phyloP scores from a whole-genome alignment of 2,113 vertebrate species.

The Etheostoma cragini region DNA sequence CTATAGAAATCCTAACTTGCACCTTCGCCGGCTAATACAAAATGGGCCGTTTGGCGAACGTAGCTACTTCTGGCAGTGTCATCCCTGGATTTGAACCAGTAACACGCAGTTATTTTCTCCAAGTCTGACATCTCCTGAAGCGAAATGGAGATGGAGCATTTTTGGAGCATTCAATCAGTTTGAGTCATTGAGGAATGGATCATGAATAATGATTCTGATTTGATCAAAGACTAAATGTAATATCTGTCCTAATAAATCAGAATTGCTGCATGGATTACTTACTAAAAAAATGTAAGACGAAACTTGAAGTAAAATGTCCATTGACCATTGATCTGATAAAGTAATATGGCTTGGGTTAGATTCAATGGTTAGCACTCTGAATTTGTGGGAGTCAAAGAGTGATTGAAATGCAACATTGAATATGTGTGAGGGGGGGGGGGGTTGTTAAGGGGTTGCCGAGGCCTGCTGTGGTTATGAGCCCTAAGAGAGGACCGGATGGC shows the following conservation, averaged over 20 bases:
- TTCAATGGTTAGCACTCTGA: conserved; percentile 61
- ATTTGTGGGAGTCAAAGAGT: conserved; percentile 76
- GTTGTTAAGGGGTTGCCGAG: conserved; percentile 78
- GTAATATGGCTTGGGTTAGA: conserved; percentile 56
- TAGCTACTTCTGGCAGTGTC: conserved; percentile 44
- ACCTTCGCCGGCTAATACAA: conserved; percentile 52
- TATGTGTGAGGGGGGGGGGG: conserved; percentile 63
- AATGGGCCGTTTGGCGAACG: conserved; percentile 34
- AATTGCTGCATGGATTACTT: conserved; percentile 17
- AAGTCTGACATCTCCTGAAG: conserved; percentile 62
- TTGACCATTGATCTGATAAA: conserved; percentile 67
- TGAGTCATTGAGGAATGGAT: conserved; percentile 35
- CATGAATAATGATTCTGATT: conserved; percentile 54
- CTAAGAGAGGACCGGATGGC: conserved; percentile 81
- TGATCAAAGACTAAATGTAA: conserved; percentile 47
- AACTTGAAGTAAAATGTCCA: conserved; percentile 47
- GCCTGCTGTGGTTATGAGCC: conserved; percentile 81
- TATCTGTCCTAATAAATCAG: conserved; percentile 48
- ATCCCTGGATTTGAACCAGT: conserved; percentile 48
- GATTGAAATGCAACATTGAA: conserved; percentile 81
- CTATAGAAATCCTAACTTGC: conserved; percentile 40
- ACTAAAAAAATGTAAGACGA: conserved; percentile 25
- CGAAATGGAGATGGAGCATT: conserved; percentile 49
- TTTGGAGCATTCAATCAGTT: conserved; percentile 43
- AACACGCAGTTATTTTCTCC: conserved; percentile 49